Base-by-base conservation (phyloP, 2,888 invertebrate species). In the Drosophila anomelani region DNA sequence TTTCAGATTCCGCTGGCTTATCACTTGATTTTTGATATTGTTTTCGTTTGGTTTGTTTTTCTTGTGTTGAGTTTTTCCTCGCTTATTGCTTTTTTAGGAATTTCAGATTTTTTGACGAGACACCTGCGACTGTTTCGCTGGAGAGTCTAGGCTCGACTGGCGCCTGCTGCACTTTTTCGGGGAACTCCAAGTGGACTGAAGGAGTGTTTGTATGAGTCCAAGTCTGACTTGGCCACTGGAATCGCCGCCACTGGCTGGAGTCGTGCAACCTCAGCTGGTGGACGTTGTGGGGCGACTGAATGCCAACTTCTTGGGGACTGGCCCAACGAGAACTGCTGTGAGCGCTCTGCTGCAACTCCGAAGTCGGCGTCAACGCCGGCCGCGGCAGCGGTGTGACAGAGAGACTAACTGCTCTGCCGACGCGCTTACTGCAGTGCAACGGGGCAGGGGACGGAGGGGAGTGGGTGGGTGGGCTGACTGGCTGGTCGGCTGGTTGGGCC, bases 241-340 rank as follows among this genome's bases (percentile, higher is more conserved):
- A 26, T 32, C 61, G 75, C 76, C 61, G 51, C 79, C 59, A 78
- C 69, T 69, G 53, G 53, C 39, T 38, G 49, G 73, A 82, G 88
- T 64, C 81, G 88, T 85, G 79, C 89, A 83, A 92, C 92, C 91
- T 91, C 86, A 85, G 90, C 82, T 87, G 90, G 90, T 88, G 90
- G 91, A 90, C 85, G 91, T 91, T 91, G 89, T 89, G 90, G 91
- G 91, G 91, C 88, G 90, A 92, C 92, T 92, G 91, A 92, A 89
- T 88, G 78, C 79, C 80, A 87, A 82, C 86, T 85, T 85, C 49
- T 68, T 55, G 85, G 76, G 90, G 91, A 92, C 91, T 91, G 90
- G 90, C 91, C 88, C 91, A 91, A 92, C 89, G 89, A 88, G 89
- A 91, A 92, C 88, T 90, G 87, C 84, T 85, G 88, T 90, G 82